Base-by-base conservation (phyloP, 2,797 vertebrate genomes). In the Rhinoraja longicauda region DNA sequence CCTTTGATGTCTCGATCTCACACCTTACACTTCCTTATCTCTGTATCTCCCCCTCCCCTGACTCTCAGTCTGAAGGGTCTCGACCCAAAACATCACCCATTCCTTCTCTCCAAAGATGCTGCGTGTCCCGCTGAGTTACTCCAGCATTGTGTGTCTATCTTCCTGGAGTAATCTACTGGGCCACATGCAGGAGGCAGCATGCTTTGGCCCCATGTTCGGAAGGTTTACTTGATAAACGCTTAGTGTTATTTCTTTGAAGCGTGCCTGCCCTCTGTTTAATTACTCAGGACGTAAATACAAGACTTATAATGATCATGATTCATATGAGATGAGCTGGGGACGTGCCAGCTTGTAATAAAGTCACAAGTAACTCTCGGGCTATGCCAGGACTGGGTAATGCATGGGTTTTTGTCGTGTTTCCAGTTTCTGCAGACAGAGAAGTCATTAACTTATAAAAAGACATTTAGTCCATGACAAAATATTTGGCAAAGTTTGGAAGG, bases 371-470 rank as follows among this genome's bases (percentile, higher is more conserved):
- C n/a, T n/a, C 62, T 15, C 32, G 59, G n/a, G 1, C 75, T 3
- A 13, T 36, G n/a, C 84, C 77, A 78, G 3, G 32, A 78, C 32
- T 36, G 32, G 76, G 75, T 77, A 77, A 77, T n/a, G 29, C n/a
- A 32, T 77, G 75, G 15, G 36, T 78, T 88, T 8, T 10, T 36
- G 59, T 88, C 6, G 36, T 67, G 62, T 88, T 88, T 88, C 64
- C 62, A 67, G n/a, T 36, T 88, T 88, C n/a, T 19, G 32, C n/a
- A 67, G 84, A 8, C n/a, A 21, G 84, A 67, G 24, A 62, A 32
- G 84, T 10, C n/a, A 67, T 67, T 62, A 64, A 88, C n/a, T 21
- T 67, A 88, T n/a, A 62, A 86, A 88, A 88, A 62, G 15, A 88
- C 8, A 36, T n/a, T 67, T 32, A 0, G 24, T 21, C 10, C 62